Evolutionary conservation across 2,113 vertebrate genomes (phyloP).

Genomic region (Rhabdomys dilectus): DNA sequence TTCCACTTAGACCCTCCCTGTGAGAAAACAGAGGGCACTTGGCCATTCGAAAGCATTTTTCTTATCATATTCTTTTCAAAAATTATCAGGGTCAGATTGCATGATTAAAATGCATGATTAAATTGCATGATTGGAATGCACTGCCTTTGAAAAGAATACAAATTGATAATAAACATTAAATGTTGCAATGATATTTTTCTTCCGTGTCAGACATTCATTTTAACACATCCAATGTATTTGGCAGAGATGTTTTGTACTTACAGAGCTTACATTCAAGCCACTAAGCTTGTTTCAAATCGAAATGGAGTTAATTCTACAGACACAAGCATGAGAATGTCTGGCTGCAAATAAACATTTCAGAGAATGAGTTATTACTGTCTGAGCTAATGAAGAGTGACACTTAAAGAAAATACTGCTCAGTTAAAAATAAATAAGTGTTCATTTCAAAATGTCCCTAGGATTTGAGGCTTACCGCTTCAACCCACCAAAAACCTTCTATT

Average conservation of each 20-base stretch:
- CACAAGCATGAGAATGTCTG: background rate
- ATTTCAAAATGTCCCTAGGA: slow-evolving; percentile 9
- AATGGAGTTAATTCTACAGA: slow-evolving; percentile 27
- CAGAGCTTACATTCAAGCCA: accelerated
- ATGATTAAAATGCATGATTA: background rate
- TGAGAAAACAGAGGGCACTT: background rate
- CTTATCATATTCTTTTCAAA: background rate
- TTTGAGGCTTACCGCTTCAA: background rate
- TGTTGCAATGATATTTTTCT: background rate
- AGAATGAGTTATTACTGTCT: slow-evolving; percentile 25
- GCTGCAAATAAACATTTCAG: slow-evolving; percentile 51
- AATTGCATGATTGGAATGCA: background rate
- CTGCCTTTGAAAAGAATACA: accelerated
- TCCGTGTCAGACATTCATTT: background rate
- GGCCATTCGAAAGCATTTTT: background rate
- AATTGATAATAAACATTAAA: background rate
- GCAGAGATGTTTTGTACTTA: background rate
- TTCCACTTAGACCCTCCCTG: accelerated
- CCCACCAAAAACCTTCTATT: slow-evolving; percentile 9
- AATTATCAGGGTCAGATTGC: background rate
- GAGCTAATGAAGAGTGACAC: slow-evolving; percentile 54
- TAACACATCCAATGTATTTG: background rate
- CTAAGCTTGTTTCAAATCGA: background rate
- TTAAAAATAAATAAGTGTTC: slow-evolving; percentile 47
- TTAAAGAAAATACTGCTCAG: slow-evolving; percentile 58